Conservation (phyloP, 2,888 invertebrate genomes). For the Nemoura dubitans region DNA sequence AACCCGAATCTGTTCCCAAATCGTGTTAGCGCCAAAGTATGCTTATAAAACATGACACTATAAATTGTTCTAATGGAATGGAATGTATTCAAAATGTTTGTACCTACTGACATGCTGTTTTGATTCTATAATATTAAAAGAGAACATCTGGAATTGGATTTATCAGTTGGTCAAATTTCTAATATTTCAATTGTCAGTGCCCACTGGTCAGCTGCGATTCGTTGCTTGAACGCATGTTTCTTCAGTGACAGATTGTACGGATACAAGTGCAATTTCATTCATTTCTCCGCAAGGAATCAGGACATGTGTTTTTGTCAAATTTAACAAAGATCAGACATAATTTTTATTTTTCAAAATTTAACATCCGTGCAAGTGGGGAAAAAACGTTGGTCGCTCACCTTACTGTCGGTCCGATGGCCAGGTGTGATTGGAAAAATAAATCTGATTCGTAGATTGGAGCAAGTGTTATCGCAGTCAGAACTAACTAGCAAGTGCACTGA, state of each 20-base stretch:
- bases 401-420: neutral
- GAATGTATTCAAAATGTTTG: too few species aligned
- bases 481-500: conserved; percentile 29
- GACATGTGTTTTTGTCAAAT: neutral
- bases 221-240: neutral
- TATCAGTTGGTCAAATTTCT: too few species aligned
- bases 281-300: neutral
- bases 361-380: neutral
- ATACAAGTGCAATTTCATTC: neutral
- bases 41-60: too few species aligned
- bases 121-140: too few species aligned
- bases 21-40: too few species aligned
- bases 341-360: neutral
- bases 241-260: neutral
- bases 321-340: neutral
- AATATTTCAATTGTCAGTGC: too few species aligned
- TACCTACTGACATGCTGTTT: too few species aligned
- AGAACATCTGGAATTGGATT: too few species aligned
- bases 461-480: neutral
- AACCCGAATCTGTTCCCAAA: too few species aligned
- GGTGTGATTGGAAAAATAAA: neutral
- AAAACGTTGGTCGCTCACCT: neutral
- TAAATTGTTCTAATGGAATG: too few species aligned
- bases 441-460: neutral
- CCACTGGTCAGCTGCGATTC: too few species aligned